A percentile compares a stretch with the other conserved stretches of the same genome.
Evolutionary conservation across 1,140 invertebrate genomes (phyloP).

Genomic region (Pogonomyrmex barbatus): DNA sequence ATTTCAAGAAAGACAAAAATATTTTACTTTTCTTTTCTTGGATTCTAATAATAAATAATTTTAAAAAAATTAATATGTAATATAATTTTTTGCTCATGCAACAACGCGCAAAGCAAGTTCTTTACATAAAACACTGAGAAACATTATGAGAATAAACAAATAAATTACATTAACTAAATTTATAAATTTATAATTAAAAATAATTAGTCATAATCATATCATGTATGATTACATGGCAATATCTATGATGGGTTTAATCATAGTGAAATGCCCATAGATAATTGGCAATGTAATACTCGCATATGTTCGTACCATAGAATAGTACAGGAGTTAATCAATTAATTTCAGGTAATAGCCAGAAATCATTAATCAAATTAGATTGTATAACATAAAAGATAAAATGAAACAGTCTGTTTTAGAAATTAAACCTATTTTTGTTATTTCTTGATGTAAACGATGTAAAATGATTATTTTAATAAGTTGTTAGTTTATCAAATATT

Average conservation of each 20-base stretch:
- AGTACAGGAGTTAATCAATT: slow-evolving; percentile 70
- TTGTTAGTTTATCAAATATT: too few species aligned
- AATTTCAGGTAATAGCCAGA: slow-evolving; percentile 71
- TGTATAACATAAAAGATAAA: slow-evolving; percentile 51
- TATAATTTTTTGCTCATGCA: too few species aligned
- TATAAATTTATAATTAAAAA: background rate
- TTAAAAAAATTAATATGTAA: background rate
- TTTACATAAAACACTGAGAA: background rate
- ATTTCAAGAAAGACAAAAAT: background rate
- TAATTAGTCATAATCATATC: slow-evolving; percentile 8
- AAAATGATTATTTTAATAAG: too few species aligned
- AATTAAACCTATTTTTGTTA: slow-evolving; percentile 65
- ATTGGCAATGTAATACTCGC: slow-evolving; percentile 54
- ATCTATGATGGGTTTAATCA: slow-evolving; percentile 50
- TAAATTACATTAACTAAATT: background rate
- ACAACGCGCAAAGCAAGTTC: background rate
- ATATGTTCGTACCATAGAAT: slow-evolving; percentile 34
- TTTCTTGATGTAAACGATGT: slow-evolving; percentile 1
- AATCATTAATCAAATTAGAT: slow-evolving; percentile 72
- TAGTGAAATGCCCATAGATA: slow-evolving; percentile 55
- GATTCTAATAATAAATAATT: background rate
- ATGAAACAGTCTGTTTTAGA: slow-evolving; percentile 39
- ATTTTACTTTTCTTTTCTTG: background rate
- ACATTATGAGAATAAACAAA: background rate
- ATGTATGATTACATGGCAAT: slow-evolving; percentile 50